Percentiles rank a stretch among this genome's conserved stretches.
phyloP scores from a whole-genome alignment of 2,113 vertebrate species.

The Pseudopipra pipra region DNA sequence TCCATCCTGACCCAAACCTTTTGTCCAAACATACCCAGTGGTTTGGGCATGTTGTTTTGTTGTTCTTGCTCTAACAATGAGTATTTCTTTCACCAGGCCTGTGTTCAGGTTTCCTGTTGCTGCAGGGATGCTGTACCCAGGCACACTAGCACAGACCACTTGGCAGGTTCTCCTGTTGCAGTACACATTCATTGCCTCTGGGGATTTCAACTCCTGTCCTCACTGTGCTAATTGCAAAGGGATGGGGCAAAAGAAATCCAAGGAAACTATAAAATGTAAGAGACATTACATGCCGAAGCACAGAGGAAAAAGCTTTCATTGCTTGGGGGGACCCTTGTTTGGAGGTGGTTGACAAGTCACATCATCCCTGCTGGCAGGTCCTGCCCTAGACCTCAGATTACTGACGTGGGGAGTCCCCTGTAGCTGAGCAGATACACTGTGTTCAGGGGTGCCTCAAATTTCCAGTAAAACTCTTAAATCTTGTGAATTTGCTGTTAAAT shows the following conservation, averaged over 20 bases:
- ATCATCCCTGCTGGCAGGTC: accelerated
- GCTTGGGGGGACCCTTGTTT: not conserved
- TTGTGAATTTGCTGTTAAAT: conserved; percentile 12
- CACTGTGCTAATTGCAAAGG: not conserved
- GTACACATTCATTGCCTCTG: not conserved
- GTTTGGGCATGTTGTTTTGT: not conserved
- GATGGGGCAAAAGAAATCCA: not conserved
- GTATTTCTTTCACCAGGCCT: not conserved
- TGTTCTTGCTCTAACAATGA: not conserved
- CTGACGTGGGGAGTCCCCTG: not conserved
- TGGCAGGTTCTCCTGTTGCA: not conserved
- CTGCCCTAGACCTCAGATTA: not conserved
- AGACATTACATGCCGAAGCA: accelerated
- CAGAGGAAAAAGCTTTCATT: not conserved
- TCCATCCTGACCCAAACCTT: not conserved
- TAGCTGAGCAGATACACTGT: not conserved
- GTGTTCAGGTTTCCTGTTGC: not conserved
- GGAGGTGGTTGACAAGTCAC: not conserved
- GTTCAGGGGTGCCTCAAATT: not conserved
- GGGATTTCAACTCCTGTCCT: not conserved
- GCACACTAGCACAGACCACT: not conserved
- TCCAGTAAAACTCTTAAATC: not conserved
- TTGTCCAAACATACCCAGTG: not conserved
- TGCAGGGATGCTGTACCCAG: not conserved
- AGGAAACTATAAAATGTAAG: not conserved